Base-by-base conservation (phyloP, 2,797 vertebrate genomes). In the Malacoctenus gilli region DNA sequence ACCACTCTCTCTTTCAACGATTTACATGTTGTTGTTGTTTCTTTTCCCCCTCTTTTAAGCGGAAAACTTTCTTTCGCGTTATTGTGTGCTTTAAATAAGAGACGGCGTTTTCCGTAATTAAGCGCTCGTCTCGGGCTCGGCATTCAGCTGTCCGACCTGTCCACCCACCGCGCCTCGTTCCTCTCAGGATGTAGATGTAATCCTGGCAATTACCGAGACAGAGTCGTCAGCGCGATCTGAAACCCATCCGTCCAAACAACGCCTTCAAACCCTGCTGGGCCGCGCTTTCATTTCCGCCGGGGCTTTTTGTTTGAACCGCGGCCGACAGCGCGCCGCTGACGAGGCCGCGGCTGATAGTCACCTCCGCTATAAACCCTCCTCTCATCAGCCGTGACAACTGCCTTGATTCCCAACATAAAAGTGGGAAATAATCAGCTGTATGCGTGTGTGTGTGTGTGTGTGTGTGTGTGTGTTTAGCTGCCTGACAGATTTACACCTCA, bases 371-470 rank as follows among this genome's bases (percentile, higher is more conserved):
- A 22, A 38, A 64, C 19, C 14, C 15, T 12, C 43, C 8, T 30
- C 52, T 59, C 39, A 47, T 46, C 35, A 67, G 16, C 14, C 25
- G 14, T 50, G 56, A 61, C 43, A 46, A 19, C 18, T 10, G 21
- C 37, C 13, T 57, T 38, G 31, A 48, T 48, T 60, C 51, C 16
- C 30, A 43, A 21, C 48, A 47, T 23, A 15, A 42, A 46, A 47
- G 51, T 20, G 2, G 22, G 13, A 66, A 40, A 44, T n/a, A 53
- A 28, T 25, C 42, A 41, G 6, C 38, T 23, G 22, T 23, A 8
- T 23, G 22, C 8, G n/a, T n/a, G 22, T 23, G 22, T 4, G 22
- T 23, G 22, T 4, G 22, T 23, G 22, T 23, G n/a, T n/a, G 22
- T 23, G 22, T 4, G 22, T 23, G 22, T 4, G 22, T 43, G 34